Percentiles rank a stretch among this genome's conserved stretches.
These are phyloP conservation scores for Steinernema scapterisci DNA, from an alignment of 2,888 invertebrate genomes.

Conservation along the genomic window DNA sequence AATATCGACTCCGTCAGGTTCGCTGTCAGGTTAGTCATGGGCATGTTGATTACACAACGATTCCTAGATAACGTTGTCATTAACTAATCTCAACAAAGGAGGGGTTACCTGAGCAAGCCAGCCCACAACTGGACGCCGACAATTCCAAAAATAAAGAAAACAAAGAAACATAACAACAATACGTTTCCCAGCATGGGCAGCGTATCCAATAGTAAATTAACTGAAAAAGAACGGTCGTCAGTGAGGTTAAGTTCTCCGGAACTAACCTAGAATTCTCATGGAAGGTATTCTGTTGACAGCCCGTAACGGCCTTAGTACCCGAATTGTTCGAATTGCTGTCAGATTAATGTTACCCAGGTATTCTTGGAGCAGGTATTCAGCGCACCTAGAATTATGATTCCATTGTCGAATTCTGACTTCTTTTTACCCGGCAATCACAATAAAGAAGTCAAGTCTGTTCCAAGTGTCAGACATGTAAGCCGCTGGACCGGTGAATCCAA, in stretches of 20 bases:
- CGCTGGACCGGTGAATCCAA: slow-evolving; percentile 87
- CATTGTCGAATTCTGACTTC: neutral
- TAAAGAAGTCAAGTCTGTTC: slow-evolving; percentile 97
- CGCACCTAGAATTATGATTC: slow-evolving; percentile 68
- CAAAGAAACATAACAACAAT: slow-evolving; percentile 93
- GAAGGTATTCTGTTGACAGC: slow-evolving; percentile 99
- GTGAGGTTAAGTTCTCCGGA: neutral
- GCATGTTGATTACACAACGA: slow-evolving; percentile 65
- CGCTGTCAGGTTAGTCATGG: slow-evolving; percentile 49
- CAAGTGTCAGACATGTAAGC: slow-evolving; percentile 96
- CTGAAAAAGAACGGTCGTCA: slow-evolving; percentile 72
- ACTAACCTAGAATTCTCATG: slow-evolving; percentile 69
- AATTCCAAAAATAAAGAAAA: slow-evolving; percentile 99
- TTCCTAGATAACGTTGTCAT: slow-evolving; percentile 48
- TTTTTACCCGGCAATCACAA: slow-evolving; percentile 89
- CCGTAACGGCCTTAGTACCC: slow-evolving; percentile 91
- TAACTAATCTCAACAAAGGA: neutral
- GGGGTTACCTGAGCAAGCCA: slow-evolving; percentile 91
- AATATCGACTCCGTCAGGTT: slow-evolving; percentile 51
- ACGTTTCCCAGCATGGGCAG: slow-evolving; percentile 99
- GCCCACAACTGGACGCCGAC: slow-evolving; percentile 99
- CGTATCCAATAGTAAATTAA: slow-evolving; percentile 96
- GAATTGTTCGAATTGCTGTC: slow-evolving; percentile 95
- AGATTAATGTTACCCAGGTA: slow-evolving; percentile 95
- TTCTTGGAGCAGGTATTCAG: slow-evolving; percentile 75